Conservation (phyloP, 2,888 invertebrate species). For the Oligia latruncula region DNA sequence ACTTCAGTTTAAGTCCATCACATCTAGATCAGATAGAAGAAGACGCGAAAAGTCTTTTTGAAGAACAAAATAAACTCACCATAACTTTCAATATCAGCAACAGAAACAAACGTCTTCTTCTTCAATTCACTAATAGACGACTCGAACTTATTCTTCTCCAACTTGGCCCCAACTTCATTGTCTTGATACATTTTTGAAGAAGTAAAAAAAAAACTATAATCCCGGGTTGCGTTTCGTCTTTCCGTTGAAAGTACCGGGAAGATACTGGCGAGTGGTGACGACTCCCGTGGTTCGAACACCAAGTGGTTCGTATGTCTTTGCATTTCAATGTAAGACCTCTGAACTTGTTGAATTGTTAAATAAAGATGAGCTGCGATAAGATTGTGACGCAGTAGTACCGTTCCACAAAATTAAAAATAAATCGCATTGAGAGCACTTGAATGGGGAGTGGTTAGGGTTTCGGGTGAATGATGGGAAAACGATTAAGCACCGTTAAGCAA, state of each 20-base stretch:
- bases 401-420: conserved; percentile 38
- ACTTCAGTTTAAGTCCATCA: background rate
- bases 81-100: conserved; percentile 81
- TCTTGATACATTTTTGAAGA: conserved; percentile 80
- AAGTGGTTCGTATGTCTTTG: conserved; percentile 60
- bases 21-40: background rate
- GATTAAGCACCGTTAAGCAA: background rate
- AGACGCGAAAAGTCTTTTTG: background rate
- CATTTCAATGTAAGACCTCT: conserved; percentile 82
- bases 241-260: conserved; percentile 39
- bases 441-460: conserved; percentile 9
- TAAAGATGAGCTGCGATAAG: conserved; percentile 71
- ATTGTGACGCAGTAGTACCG: conserved; percentile 58
- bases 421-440: conserved; percentile 21
- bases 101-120: conserved; percentile 83
- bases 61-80: conserved; percentile 75
- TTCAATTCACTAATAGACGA: conserved; percentile 85
- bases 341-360: conserved; percentile 84
- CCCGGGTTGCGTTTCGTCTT: conserved; percentile 33
- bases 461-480: background rate
- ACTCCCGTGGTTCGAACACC: conserved; percentile 15
- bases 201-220: conserved; percentile 2
- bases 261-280: conserved; percentile 44
- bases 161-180: conserved; percentile 71
- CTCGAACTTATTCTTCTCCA: conserved; percentile 84